phyloP scores from a whole-genome alignment of 2,797 vertebrate species.

The Babyrousa celebensis region DNA sequence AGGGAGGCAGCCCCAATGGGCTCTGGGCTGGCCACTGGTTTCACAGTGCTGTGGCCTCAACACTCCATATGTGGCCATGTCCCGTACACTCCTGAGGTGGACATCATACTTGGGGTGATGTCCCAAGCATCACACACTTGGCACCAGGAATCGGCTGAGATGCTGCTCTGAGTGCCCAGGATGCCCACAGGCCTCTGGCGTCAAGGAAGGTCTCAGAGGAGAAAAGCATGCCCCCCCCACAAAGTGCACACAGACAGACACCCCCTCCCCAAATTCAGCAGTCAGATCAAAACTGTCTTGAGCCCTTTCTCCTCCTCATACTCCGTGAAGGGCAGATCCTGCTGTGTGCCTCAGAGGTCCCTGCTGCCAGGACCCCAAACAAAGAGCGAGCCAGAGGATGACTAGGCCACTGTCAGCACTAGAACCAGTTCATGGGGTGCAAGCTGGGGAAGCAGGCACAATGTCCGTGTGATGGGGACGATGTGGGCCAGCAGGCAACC shows the following conservation, averaged over 20 bases:
- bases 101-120: too few species aligned
- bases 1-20: neutral
- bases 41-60: neutral
- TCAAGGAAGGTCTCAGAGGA: too few species aligned
- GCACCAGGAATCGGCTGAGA: neutral
- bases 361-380: too few species aligned
- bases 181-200: neutral
- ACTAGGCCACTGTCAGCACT: rapidly evolving
- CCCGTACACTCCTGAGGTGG: neutral
- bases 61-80: neutral
- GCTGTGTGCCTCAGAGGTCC: too few species aligned
- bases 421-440: neutral
- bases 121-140: too few species aligned
- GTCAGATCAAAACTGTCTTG: neutral
- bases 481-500: neutral
- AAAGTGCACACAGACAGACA: too few species aligned
- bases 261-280: neutral
- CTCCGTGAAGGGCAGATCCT: neutral
- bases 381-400: neutral
- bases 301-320: too few species aligned
- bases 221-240: too few species aligned
- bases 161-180: neutral
- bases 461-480: rapidly evolving
- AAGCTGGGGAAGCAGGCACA: neutral
- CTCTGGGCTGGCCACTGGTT: too few species aligned